phyloP scores from a whole-genome alignment of 1,140 invertebrate species.

The Magallana angulata region DNA sequence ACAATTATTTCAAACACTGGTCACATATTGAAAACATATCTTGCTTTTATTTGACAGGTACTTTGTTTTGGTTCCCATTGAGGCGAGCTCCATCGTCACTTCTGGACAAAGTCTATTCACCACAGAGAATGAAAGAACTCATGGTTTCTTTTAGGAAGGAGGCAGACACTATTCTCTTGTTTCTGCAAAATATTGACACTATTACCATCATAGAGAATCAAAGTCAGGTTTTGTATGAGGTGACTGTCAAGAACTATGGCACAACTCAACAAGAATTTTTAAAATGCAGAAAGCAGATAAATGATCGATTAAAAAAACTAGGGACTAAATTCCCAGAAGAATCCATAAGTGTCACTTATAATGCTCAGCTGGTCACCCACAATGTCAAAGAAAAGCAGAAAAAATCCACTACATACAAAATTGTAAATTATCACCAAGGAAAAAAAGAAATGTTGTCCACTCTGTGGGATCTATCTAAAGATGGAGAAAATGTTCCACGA shows the following conservation, averaged over 20 bases:
- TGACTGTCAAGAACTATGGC: neutral
- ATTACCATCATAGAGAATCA: constrained; percentile 8
- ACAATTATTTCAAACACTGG: too few species aligned
- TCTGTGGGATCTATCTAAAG: neutral
- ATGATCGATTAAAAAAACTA: neutral
- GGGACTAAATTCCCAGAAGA: neutral
- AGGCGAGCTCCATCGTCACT: constrained; percentile 49
- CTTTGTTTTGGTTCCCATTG: constrained; percentile 70
- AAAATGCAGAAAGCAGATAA: neutral
- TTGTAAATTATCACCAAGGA: constrained; percentile 22
- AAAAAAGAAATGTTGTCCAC: neutral
- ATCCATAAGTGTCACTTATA: neutral
- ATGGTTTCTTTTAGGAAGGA: constrained; percentile 59
- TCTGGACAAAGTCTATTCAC: constrained; percentile 49
- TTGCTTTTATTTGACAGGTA: constrained; percentile 44
- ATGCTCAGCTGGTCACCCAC: neutral
- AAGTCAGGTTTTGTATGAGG: neutral
- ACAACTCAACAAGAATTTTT: neutral
- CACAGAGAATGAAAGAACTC: constrained; percentile 57
- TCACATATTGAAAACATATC: too few species aligned
- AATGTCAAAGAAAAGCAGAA: neutral
- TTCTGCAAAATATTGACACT: constrained; percentile 55
- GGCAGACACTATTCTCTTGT: constrained; percentile 57
- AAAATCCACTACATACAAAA: neutral
- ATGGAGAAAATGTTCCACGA: neutral